Conservation (phyloP, 2,113 vertebrate species). For the Scopus umbretta region DNA sequence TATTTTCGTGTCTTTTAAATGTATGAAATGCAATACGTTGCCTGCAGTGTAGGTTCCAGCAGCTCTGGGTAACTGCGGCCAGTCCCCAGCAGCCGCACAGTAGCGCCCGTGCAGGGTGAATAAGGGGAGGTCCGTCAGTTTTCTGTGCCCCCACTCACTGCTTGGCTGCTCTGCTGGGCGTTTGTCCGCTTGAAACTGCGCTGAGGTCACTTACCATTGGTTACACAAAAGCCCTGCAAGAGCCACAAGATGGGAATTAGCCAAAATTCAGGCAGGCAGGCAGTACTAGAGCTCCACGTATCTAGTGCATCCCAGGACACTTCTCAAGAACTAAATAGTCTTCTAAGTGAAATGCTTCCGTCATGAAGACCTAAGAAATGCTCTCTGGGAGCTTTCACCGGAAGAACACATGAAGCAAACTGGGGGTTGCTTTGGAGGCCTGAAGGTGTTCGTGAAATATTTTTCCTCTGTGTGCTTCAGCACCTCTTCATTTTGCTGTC, state of each 20-base stretch:
- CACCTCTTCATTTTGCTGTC: not conserved
- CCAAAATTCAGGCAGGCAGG: not conserved
- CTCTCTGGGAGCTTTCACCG: not conserved
- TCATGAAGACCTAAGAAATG: not conserved
- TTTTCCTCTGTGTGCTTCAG: not conserved
- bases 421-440: not conserved
- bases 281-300: rapidly evolving
- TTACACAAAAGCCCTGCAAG: not conserved
- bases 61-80: not conserved
- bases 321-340: not conserved
- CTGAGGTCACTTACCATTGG: not conserved
- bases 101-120: not conserved
- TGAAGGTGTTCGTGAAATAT: not conserved
- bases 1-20: not conserved
- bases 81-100: not conserved
- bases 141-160: rapidly evolving
- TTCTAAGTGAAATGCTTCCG: not conserved
- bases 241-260: not conserved
- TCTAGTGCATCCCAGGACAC: not conserved
- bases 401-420: not conserved
- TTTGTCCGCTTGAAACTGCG: not conserved
- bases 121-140: not conserved
- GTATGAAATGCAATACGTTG: not conserved
- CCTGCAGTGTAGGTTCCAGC: not conserved
- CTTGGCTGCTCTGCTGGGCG: not conserved